These are phyloP conservation scores for Megathymus violae DNA, from an alignment of 1,140 invertebrate species.

Conservation along the genomic window DNA sequence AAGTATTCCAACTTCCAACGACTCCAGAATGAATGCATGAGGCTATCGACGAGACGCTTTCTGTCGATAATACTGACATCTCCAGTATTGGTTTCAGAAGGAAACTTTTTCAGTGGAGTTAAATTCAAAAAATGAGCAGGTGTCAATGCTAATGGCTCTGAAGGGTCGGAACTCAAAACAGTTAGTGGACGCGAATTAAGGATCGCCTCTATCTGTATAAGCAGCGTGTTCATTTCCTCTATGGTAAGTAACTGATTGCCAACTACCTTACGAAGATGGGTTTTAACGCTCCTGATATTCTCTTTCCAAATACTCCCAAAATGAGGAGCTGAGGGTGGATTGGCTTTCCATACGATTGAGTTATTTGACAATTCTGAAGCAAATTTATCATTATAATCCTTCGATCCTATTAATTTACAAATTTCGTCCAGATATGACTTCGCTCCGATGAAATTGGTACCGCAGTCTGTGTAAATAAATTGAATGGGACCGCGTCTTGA, in stretches of 20 bases:
- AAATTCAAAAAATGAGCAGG: slow-evolving; percentile 69
- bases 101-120: slow-evolving; percentile 32
- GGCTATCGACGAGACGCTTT: slow-evolving; percentile 13
- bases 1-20: slow-evolving; percentile 40
- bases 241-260: slow-evolving; percentile 44
- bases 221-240: slow-evolving; percentile 50
- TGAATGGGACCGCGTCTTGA: slow-evolving; percentile 46
- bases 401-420: slow-evolving; percentile 27
- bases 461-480: slow-evolving; percentile 47
- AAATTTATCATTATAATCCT: slow-evolving; percentile 28
- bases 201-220: slow-evolving; percentile 51
- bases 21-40: slow-evolving; percentile 39
- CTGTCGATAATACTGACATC: slow-evolving; percentile 11
- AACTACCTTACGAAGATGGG: slow-evolving; percentile 31
- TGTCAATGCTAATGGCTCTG: slow-evolving; percentile 56
- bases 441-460: slow-evolving; percentile 46
- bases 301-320: slow-evolving; percentile 44
- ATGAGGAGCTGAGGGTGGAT: slow-evolving; percentile 50
- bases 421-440: slow-evolving; percentile 32
- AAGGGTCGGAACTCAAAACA: slow-evolving; percentile 40
- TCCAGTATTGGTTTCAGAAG: slow-evolving; percentile 13
- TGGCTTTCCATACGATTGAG: slow-evolving; percentile 19
- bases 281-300: slow-evolving; percentile 41
- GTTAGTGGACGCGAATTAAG: slow-evolving; percentile 57
- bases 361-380: slow-evolving; percentile 16